Conservation (phyloP, 2,888 invertebrate species). For the Acronicta psi region DNA sequence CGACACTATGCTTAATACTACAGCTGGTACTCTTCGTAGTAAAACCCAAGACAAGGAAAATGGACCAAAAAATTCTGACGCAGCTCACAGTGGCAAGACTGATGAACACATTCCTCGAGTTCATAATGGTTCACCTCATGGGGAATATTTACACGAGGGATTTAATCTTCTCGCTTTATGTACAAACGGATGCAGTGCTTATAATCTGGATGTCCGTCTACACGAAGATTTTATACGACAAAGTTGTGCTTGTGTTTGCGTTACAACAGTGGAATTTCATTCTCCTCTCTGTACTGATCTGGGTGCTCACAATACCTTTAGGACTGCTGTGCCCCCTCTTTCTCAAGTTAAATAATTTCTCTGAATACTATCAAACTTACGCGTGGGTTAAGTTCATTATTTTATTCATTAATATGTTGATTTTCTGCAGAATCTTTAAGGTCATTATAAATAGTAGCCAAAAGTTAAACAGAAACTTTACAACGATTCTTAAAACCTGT, state of each 20-base stretch:
- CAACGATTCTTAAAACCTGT: conserved; percentile 47
- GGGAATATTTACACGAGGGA: conserved; percentile 13
- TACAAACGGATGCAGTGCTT: conserved; percentile 70
- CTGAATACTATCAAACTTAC: conserved; percentile 59
- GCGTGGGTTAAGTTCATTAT: conserved; percentile 67
- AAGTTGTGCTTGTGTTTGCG: conserved; percentile 71
- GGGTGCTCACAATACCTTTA: conserved; percentile 64
- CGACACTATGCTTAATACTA: conserved; percentile 60
- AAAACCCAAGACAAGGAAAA: conserved; percentile 66
- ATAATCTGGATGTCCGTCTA: conserved; percentile 76
- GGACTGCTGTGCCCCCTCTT: conserved; percentile 60
- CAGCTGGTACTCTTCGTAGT: conserved; percentile 63
- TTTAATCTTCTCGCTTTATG: conserved; percentile 57
- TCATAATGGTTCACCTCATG: conserved; percentile 38
- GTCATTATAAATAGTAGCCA: conserved; percentile 57
- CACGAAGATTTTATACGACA: conserved; percentile 76
- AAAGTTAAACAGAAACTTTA: conserved; percentile 21
- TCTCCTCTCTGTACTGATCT: conserved; percentile 59
- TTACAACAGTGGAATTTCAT: conserved; percentile 58
- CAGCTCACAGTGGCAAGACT: conserved; percentile 71
- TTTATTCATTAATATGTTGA: conserved; percentile 64
- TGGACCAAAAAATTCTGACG: conserved; percentile 71
- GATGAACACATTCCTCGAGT: conserved; percentile 67
- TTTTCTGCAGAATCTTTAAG: conserved; percentile 70
- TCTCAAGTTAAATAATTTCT: conserved; percentile 1